Percentiles rank a stretch among this genome's conserved stretches.
Conservation (phyloP, 2,113 vertebrate genomes). For the Indri indri region DNA sequence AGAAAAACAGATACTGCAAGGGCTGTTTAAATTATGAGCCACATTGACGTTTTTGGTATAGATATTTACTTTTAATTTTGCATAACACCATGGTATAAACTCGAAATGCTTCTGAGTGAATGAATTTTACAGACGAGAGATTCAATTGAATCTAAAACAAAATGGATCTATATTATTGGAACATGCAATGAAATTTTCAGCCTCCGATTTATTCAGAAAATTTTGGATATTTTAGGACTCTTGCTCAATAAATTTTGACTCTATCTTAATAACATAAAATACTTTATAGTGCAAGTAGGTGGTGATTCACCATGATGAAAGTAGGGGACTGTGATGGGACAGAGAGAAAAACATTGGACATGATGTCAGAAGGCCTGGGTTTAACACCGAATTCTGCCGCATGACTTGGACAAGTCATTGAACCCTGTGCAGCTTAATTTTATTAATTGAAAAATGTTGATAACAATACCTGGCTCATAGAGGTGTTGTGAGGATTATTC, state of each 20-base stretch:
- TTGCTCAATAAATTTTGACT: background rate
- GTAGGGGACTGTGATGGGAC: background rate
- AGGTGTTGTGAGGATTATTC: background rate
- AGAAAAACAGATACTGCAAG: background rate
- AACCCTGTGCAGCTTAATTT: background rate
- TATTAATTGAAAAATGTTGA: background rate
- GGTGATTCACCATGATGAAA: background rate
- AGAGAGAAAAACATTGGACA: background rate
- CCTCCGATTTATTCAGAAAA: background rate
- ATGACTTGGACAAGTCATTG: background rate
- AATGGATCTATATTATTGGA: background rate
- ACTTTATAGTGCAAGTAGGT: background rate
- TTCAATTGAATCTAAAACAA: background rate
- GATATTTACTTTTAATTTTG: background rate
- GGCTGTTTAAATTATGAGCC: background rate
- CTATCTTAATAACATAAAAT: background rate
- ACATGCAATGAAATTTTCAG: background rate
- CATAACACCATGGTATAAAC: background rate
- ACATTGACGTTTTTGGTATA: background rate
- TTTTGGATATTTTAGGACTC: background rate
- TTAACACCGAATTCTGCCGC: background rate
- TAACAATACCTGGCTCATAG: background rate
- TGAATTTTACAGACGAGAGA: background rate
- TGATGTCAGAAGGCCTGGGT: background rate
- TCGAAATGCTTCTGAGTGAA: background rate